Evolutionary conservation across 2,797 vertebrate genomes (phyloP), one percentile per base, ranked within the genome.

Genomic region (Notolabrus celidotus): DNA sequence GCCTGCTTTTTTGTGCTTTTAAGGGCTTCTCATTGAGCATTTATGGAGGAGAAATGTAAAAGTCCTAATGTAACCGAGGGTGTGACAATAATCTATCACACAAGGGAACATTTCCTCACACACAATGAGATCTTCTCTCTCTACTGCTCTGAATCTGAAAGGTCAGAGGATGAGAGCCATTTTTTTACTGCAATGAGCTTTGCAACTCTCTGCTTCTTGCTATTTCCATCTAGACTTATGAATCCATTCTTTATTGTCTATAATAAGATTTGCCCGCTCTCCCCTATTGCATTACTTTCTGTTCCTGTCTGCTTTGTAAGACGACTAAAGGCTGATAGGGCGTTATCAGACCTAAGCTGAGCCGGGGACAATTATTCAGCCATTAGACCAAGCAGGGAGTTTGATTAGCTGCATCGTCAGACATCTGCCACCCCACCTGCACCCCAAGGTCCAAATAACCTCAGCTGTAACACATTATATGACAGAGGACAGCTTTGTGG

Each of bases 241-340:
- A 93, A 85, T 90, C 90, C 82, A 87, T 92, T 85, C 81, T 86
- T 92, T 92, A 89, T 91, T 85, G 82, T 86, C 84, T 71, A 79
- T 93, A 94, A 94, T 94, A 88, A 92, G 91, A 94, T 93, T 90
- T 91, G 50, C 84, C 73, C 17, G 33, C 72, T 72, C 73, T 77
- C 67, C 67, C 56, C 74, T 81, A 79, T 88, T 86, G 79, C 81
- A 85, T 92, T 92, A 88, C 71, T 69, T 80, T 76, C 79, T 58
- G 50, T 79, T 64, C 83, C 68, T 49, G 74, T 71, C 80, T 5
- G 50, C 82, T 79, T 39, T 71, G 74, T 79, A 77, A 85, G 82
- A 89, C 54, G 47, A 89, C 87, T 79, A 71, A 6, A 22, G 77
- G 69, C 87, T 74, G 84, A 91, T 88, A 70, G 79, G 78, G 71